Conservation (phyloP, 2,113 vertebrate genomes). For the Arothron firmamentum region DNA sequence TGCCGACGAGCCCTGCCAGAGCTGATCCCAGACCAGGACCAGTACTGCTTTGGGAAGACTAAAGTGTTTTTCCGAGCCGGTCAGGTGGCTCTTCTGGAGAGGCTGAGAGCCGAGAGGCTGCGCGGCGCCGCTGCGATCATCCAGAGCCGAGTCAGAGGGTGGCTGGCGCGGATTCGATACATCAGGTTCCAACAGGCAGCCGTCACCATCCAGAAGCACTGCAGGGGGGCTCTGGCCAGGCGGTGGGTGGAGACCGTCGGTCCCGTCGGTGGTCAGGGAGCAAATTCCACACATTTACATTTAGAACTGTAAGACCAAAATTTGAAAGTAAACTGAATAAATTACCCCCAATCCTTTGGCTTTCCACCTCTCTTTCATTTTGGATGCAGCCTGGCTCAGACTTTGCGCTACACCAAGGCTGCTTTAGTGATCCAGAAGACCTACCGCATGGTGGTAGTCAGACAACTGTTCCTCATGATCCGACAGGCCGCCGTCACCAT, state of each 20-base stretch:
- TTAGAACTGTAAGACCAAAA: too few relatives aligned
- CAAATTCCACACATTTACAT: too few relatives aligned
- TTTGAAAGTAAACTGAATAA: too few relatives aligned
- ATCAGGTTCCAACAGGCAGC: constrained; percentile 25
- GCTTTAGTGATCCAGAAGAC: constrained; percentile 74
- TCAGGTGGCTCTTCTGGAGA: constrained; percentile 76
- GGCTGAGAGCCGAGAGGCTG: constrained; percentile 66
- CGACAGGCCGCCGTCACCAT: constrained; percentile 66
- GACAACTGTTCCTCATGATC: constrained; percentile 51
- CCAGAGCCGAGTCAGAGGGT: constrained; percentile 74
- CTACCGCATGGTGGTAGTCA: constrained; percentile 66
- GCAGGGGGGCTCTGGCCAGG: constrained; percentile 69
- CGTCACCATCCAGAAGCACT: constrained; percentile 70
- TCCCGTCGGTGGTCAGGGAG: too few relatives aligned
- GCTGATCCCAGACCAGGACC: constrained; percentile 69
- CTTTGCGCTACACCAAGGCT: constrained; percentile 64
- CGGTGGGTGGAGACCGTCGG: constrained; percentile 49
- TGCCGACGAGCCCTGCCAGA: constrained; percentile 62
- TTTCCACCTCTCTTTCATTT: background rate
- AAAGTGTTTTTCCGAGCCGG: constrained; percentile 75
- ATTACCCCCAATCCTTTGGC: background rate
- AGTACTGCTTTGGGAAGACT: constrained; percentile 74
- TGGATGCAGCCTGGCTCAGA: constrained; percentile 51
- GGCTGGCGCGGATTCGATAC: constrained; percentile 64
- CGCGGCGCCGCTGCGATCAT: constrained; percentile 64